Evolutionary conservation across 2,888 invertebrate genomes (phyloP).

Genomic region (Anarsia innoxiella): DNA sequence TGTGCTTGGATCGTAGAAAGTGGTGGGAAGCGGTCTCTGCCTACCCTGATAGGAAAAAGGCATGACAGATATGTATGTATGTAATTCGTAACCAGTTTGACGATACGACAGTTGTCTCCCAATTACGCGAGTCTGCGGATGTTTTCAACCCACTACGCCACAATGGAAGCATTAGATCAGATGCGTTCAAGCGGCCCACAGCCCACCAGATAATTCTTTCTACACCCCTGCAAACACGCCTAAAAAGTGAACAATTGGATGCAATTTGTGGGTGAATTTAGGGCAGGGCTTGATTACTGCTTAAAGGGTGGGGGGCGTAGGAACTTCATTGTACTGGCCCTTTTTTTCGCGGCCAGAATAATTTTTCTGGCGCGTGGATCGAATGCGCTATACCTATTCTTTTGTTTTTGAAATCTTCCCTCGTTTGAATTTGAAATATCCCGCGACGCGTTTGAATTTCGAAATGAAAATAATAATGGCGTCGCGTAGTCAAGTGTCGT

Average conservation of each 20-base stretch:
- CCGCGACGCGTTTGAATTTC: background rate
- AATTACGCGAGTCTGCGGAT: constrained; percentile 38
- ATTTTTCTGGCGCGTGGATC: constrained; percentile 46
- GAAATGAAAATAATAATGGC: too few relatives aligned
- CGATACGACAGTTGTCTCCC: constrained; percentile 31
- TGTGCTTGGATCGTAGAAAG: too few relatives aligned
- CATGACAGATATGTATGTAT: too few relatives aligned
- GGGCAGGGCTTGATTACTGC: constrained; percentile 66
- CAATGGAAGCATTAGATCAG: constrained; percentile 54
- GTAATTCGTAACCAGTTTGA: too few relatives aligned
- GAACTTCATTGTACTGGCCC: constrained; percentile 57
- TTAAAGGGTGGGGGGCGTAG: constrained; percentile 41
- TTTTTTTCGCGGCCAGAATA: constrained; percentile 48
- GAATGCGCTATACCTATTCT: constrained; percentile 39
- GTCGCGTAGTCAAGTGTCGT: too few relatives aligned
- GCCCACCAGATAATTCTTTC: constrained; percentile 43
- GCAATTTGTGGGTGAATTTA: constrained; percentile 72
- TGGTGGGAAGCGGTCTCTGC: too few relatives aligned
- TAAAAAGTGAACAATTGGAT: constrained; percentile 75
- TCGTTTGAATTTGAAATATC: background rate
- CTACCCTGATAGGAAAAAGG: too few relatives aligned
- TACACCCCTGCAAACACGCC: constrained; percentile 52
- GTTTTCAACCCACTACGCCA: constrained; percentile 56
- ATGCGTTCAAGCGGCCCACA: constrained; percentile 34
- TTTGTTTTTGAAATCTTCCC: constrained; percentile 26